Evolutionary conservation across 2,113 vertebrate genomes (phyloP).

Genomic region (Sus scrofa): DNA sequence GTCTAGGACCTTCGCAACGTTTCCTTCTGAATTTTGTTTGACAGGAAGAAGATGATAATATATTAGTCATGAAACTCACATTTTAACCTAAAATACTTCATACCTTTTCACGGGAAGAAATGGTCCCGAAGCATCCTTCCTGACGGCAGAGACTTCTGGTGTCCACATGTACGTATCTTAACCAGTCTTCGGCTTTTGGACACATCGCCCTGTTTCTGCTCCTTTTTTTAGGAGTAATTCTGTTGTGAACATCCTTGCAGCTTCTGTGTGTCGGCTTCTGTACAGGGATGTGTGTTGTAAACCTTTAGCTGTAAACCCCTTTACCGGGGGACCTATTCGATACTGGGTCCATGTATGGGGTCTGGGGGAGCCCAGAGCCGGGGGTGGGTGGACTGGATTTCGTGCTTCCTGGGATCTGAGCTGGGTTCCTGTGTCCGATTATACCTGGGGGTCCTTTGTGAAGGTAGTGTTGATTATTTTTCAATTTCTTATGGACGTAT

Average conservation of each 20-base stretch:
- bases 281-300: not conserved
- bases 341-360: accelerated
- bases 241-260: not conserved
- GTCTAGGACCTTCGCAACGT: not conserved
- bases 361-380: accelerated
- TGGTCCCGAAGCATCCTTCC: accelerated
- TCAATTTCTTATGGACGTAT: too few relatives aligned
- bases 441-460: not conserved
- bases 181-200: not conserved
- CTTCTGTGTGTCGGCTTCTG: accelerated
- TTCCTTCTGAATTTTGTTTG: not conserved
- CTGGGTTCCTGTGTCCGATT: not conserved
- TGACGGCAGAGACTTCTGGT: accelerated
- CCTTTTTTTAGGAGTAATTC: not conserved
- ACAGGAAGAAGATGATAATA: not conserved
- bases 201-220: accelerated
- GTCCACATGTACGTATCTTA: accelerated
- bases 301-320: not conserved
- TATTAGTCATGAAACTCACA: accelerated
- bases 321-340: accelerated
- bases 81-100: not conserved
- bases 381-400: not conserved
- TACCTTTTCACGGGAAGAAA: not conserved
- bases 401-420: not conserved
- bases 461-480: not conserved